phyloP scores from a whole-genome alignment of 92 coral and sea anemone species.

The Palythoa heliodiscus region DNA sequence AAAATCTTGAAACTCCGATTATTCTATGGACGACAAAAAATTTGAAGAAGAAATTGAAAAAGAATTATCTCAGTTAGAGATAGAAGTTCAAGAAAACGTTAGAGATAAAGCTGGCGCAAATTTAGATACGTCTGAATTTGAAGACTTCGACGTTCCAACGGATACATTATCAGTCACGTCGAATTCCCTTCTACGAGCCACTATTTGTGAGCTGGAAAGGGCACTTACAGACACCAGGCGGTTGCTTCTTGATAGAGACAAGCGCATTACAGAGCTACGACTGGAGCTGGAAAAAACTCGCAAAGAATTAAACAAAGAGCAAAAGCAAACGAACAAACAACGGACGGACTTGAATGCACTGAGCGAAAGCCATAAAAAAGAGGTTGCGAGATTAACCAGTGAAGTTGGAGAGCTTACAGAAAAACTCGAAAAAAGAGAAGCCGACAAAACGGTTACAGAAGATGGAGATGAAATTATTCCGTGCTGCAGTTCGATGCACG shows the following conservation, averaged over 20 bases:
- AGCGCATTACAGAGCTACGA: conserved; percentile 72
- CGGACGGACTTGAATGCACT: conserved; percentile 59
- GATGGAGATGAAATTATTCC: conserved; percentile 87
- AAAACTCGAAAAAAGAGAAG: conserved; percentile 56
- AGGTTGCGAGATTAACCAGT: conserved; percentile 53
- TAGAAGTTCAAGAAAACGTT: conserved; percentile 44
- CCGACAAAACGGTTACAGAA: conserved; percentile 47
- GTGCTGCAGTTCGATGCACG: conserved; percentile 97
- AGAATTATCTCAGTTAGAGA: conserved; percentile 62
- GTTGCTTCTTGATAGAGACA: conserved; percentile 83
- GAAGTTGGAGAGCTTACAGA: conserved; percentile 71
- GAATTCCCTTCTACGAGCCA: conserved; percentile 84
- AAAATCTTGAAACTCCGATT: neutral
- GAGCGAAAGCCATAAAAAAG: conserved; percentile 58
- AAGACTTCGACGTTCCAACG: conserved; percentile 48
- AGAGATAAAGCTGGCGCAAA: conserved; percentile 32
- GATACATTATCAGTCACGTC: conserved; percentile 77
- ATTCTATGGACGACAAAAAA: conserved; percentile 28
- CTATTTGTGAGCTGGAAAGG: conserved; percentile 91
- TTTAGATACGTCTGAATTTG: neutral
- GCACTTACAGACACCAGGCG: conserved; percentile 88
- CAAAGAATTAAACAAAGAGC: conserved; percentile 88
- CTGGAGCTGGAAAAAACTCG: conserved; percentile 84
- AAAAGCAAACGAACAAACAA: conserved; percentile 67
- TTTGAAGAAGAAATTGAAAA: conserved; percentile 37